Evolutionary conservation across 2,113 vertebrate genomes (phyloP), one percentile per base, ranked within the genome.

Genomic region (Beaufortia kweichowensis): DNA sequence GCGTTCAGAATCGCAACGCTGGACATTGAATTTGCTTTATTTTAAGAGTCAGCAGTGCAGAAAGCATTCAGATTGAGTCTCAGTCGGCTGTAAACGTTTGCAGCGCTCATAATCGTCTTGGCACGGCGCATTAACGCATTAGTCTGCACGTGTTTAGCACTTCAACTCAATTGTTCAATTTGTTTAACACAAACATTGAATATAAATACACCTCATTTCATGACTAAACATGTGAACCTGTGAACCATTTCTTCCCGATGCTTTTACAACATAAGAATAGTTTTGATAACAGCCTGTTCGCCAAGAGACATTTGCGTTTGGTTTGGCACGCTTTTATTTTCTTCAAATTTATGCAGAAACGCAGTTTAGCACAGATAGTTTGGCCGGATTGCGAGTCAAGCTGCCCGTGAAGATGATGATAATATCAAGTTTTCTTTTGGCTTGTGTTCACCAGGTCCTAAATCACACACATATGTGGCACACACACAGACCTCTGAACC

Each of bases 381-480:
- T 60, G 48, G 21, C 68, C 81, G 82, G 77, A 48, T 60, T 31
- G 53, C 57, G 39, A 81, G 24, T 56, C 41, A 55, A 73, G 39
- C 70, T 61, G 48, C 46, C 39, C 46, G 43, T 46, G 43, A 46
- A 46, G 43, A 76, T 69, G 33, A 78, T 61, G 28, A 76, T 33
- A 1, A 81, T 75, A 57, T 74, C 73, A 67, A 46, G 43, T 79
- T 59, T 57, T 66, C 60, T 73, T 79, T 79, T 85, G 76, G 83
- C 75, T 83, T 79, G 80, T 72, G 73, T 85, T 63, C 69, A 41
- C n/a, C 60, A 31, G n/a, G 26, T 48, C 48, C 17, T 67, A 83
- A 84, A 86, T 83, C 70, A 74, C 57, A 64, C 57, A 81, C 77
- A 85, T 74, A 24, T 85, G 83, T 60, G 31, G 29, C 21, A 57